Conservation (phyloP, 1,140 invertebrate species). For the Chlorops oryzae region DNA sequence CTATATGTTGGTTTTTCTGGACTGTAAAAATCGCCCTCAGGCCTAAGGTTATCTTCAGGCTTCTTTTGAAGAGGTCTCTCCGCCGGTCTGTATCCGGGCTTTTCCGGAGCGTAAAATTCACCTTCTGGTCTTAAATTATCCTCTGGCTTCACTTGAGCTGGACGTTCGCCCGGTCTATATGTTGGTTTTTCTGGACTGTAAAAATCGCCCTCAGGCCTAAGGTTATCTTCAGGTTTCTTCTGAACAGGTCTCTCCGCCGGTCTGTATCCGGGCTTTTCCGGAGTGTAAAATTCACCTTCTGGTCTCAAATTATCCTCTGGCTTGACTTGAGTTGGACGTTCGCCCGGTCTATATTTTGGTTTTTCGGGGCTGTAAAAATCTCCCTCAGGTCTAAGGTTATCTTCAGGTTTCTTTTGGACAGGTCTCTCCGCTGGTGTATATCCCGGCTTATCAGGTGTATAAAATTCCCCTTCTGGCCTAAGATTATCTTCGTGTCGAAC, state of each 20-base stretch:
- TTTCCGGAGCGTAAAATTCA: constrained; percentile 52
- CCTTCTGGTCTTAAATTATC: constrained; percentile 57
- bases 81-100: constrained; percentile 49
- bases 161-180: constrained; percentile 49
- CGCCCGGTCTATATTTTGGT: constrained; percentile 49
- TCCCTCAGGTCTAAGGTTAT: constrained; percentile 56
- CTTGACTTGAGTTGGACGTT: constrained; percentile 54
- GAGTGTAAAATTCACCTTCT: constrained; percentile 51
- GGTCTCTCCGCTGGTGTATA: constrained; percentile 53
- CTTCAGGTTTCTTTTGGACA: constrained; percentile 52
- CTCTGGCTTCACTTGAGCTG: constrained; percentile 31
- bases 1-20: constrained; percentile 46
- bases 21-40: constrained; percentile 56
- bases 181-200: constrained; percentile 32
- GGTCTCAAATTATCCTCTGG: constrained; percentile 59
- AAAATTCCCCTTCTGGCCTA: constrained; percentile 52
- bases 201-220: constrained; percentile 43
- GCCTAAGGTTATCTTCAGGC: constrained; percentile 53
- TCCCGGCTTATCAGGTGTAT: constrained; percentile 41
- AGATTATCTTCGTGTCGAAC: constrained; percentile 55
- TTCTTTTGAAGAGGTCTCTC: constrained; percentile 44
- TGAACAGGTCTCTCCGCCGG: constrained; percentile 51
- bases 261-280: constrained; percentile 27
- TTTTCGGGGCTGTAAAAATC: constrained; percentile 52
- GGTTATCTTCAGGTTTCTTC: constrained; percentile 39